These are phyloP conservation scores for Antennarius maculatus DNA, from an alignment of 2,797 vertebrate species.

Conservation along the genomic window DNA sequence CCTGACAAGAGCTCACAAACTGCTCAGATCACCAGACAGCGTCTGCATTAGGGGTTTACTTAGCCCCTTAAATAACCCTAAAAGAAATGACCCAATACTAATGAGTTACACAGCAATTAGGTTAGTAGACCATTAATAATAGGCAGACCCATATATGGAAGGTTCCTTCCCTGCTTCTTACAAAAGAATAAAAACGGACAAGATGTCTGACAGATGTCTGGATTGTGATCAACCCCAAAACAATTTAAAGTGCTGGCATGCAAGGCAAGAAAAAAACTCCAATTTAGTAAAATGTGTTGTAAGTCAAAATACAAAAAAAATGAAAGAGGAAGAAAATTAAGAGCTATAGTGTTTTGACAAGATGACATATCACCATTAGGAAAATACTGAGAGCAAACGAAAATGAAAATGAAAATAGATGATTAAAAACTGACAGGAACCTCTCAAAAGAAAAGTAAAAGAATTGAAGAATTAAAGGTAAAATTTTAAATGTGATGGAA, in stretches of 20 bases:
- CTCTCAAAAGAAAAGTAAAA: no score
- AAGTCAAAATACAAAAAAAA: background rate
- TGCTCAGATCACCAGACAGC: constrained; percentile 35
- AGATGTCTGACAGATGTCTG: background rate
- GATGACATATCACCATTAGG: background rate
- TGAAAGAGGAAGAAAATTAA: background rate
- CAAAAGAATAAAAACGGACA: background rate
- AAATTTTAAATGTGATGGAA: no score
- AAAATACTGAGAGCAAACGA: background rate
- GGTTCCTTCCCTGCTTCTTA: constrained; percentile 15
- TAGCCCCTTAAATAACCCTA: constrained; percentile 43
- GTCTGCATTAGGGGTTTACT: constrained; percentile 39
- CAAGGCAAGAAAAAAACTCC: background rate
- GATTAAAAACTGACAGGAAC: no score
- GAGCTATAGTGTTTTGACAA: background rate
- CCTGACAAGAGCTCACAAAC: constrained; percentile 48
- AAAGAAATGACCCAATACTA: constrained; percentile 66
- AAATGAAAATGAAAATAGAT: no score
- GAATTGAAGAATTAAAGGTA: no score
- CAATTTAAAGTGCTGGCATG: background rate
- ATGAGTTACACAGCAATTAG: constrained; percentile 64
- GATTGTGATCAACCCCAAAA: background rate
- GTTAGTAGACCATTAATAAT: constrained; percentile 55
- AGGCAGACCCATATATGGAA: constrained; percentile 44
- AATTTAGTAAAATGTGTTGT: background rate